Evolutionary conservation across 2,888 invertebrate species (phyloP), one percentile per base, ranked within the genome.

Genomic region (Keiferia lycopersicella): DNA sequence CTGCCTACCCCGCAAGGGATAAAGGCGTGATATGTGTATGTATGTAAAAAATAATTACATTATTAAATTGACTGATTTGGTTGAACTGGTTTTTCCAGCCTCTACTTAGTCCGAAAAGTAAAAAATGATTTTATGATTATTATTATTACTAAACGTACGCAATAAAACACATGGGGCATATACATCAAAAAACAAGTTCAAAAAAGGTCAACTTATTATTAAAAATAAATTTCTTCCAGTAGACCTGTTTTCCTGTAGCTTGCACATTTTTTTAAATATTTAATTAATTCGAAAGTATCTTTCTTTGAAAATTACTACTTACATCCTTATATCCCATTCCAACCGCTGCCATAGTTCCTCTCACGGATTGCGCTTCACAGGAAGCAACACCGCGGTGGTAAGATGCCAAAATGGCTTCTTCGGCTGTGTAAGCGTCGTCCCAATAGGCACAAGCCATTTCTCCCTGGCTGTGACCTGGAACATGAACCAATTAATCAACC

Each of bases 331-430:
- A 93, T 0, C 93, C 92, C 2, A 94, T 72, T 7, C 96, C 97
- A 26, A 98, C 93, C 10, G 97, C 97, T 18, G 97, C 97, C 98
- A 98, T 98, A 11, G 95, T 94, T 26, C 96, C 97, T n/a, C 80
- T 83, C 18, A 95, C 93, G 59, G 95, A 86, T 10, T 92, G 87
- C 0, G 93, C 92, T 67, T 95, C 94, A 4, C 93, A 71, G 30
- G 94, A 94, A 0, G 95, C 94, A 67, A 92, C 91, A 2, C 96
- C 97, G 69, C 97, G 92, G 74, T 94, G 95, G 80, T 97, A 97
- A 0, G 97, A 95, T 1, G 95, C 92, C 14, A 96, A 83, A 50
- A 98, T 94, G 86, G 96, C 94, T 83, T 98, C 96, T 77, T 97
- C 96, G 0, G 94, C 93, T 0, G 97, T 96, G 64, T 98, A 93